Base-by-base conservation (phyloP, 35 echinoderm and acorn worm genomes). In the Anneissia japonica region DNA sequence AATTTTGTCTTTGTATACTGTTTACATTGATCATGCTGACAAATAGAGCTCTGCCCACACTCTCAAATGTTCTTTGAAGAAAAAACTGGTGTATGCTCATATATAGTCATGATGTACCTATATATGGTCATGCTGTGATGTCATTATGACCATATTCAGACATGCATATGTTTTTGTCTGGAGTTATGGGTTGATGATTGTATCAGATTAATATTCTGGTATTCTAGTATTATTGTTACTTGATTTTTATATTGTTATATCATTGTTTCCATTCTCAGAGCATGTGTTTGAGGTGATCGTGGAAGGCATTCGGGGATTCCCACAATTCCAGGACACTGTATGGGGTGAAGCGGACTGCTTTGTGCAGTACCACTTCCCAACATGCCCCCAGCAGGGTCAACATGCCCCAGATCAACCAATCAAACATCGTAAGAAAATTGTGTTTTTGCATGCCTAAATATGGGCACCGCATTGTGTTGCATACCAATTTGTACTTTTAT, bases 331-430 rank as follows among this genome's bases (percentile, higher is more conserved):
- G 36, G 86, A 94, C 73, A 79, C 88, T 35, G 90, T 94, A 72
- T 99, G 96, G 96, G 96, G 96, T 23, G 96, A 99, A 34, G 96
- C 96, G 16, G 96, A 99, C 33, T 99, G 96, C 80, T 99, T 99
- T 77, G 73, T 99, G 16, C 96, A 94, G 72, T 99, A 99, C 90
- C 92, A 99, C 85, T 99, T 99, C 40, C 96, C 96, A 35, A 43
- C 86, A 74, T 92, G 91, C 75, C 80, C 85, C 36, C 85, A 88
- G 1, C 75, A 81, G 28, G 46, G 38, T 14, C 33, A 72, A 1
- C 74, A 74, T 36, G 28, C 31, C 9, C 2, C 31, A 4, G 31
- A 30, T 38, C 35, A 14, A 9, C 35, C 79, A 35, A 14, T 81
- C 35, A 30, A 36, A 81, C 79, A 81, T 21, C 35, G 79, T 81